Conservation (phyloP, 2,888 invertebrate genomes). For the Drosophila sordidula region DNA sequence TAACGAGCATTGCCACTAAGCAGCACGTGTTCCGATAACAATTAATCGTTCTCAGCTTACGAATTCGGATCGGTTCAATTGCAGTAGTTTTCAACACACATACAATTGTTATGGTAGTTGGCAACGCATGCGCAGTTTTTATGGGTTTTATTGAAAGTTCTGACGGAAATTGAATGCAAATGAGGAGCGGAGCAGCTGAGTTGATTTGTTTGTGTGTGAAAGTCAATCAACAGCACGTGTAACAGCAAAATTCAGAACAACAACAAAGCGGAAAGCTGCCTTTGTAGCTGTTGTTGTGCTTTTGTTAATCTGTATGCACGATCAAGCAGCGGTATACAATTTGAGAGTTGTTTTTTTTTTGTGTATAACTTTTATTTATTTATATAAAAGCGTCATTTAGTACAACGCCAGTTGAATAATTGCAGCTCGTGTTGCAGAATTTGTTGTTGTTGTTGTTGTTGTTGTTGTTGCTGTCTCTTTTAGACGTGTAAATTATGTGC, state of each 20-base stretch:
- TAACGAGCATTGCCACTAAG: no score
- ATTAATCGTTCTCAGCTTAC: no score
- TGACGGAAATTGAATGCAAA: conserved; percentile 59
- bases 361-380: conserved; percentile 1
- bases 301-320: conserved; percentile 45
- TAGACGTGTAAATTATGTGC: conserved; percentile 46
- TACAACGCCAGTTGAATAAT: conserved; percentile 49
- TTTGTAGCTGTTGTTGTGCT: conserved; percentile 17
- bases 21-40: background rate
- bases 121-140: conserved; percentile 28
- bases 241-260: conserved; percentile 33
- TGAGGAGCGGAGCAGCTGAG: conserved; percentile 27
- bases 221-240: conserved; percentile 79
- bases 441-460: conserved; percentile 20
- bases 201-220: conserved; percentile 54
- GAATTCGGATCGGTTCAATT: conserved; percentile 15
- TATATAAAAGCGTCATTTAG: conserved; percentile 16
- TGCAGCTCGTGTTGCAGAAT: conserved; percentile 22
- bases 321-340: conserved; percentile 28
- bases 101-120: conserved; percentile 9
- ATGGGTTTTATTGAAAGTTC: conserved; percentile 45
- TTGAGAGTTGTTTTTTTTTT: conserved; percentile 27
- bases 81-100: conserved; percentile 21
- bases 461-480: conserved; percentile 4
- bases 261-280: conserved; percentile 24